phyloP scores from a whole-genome alignment of 2,888 invertebrate genomes.

The Malthinus seriepunctatus region DNA sequence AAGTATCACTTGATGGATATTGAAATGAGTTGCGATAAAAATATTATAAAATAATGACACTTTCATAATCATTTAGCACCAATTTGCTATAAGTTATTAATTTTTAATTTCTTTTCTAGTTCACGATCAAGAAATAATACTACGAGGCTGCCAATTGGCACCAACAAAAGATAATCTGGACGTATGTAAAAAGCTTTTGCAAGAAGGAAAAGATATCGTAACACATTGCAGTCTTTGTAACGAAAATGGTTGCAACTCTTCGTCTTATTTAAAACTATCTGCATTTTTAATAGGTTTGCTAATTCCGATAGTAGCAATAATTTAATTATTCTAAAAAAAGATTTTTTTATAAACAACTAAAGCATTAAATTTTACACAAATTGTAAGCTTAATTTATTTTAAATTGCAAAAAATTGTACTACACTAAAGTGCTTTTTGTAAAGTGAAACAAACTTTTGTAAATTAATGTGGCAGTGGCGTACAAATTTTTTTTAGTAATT shows the following conservation, averaged over 20 bases:
- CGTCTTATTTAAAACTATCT: slow-evolving; percentile 8
- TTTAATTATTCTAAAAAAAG: slow-evolving; percentile 1
- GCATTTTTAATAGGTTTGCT: slow-evolving; percentile 4
- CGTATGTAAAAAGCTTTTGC: slow-evolving; percentile 46
- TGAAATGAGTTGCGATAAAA: too few species aligned
- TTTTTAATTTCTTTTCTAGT: slow-evolving; percentile 40
- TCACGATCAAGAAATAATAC: slow-evolving; percentile 42
- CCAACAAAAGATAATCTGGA: slow-evolving; percentile 42
- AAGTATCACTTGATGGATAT: too few species aligned
- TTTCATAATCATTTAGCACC: too few species aligned
- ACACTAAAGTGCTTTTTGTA: slow-evolving; percentile 18
- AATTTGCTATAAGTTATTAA: neutral
- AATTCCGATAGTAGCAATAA: slow-evolving; percentile 6
- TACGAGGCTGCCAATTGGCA: slow-evolving; percentile 50
- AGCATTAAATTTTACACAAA: neutral
- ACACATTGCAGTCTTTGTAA: slow-evolving; percentile 54
- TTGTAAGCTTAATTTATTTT: neutral
- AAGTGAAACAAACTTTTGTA: neutral
- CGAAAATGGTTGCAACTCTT: slow-evolving; percentile 59
- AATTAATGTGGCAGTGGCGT: neutral
- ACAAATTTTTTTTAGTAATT: slow-evolving; percentile 1
- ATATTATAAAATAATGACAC: too few species aligned
- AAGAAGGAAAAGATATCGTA: slow-evolving; percentile 38
- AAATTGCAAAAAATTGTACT: neutral
- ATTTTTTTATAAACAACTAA: too few species aligned